phyloP scores from a whole-genome alignment of 2,888 invertebrate species.

The Arrhopalites spinosus region DNA sequence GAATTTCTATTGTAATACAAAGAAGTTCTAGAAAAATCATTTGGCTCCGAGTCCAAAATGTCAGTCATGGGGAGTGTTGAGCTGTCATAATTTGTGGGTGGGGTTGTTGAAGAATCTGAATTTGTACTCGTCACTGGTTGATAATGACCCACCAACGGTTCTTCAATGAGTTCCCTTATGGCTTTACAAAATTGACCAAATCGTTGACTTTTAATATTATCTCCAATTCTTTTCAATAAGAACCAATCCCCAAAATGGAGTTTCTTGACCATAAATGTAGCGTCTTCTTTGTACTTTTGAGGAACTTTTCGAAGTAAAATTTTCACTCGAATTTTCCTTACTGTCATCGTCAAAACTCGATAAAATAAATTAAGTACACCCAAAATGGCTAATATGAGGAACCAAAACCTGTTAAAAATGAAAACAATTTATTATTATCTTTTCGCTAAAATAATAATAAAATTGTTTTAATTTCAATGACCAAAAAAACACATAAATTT shows the following conservation, averaged over 20 bases:
- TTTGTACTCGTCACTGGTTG: not conserved
- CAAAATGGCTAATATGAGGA: conserved; percentile 55
- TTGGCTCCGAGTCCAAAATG: not conserved
- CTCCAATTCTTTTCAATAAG: conserved; percentile 47
- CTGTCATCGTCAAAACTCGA: conserved; percentile 48
- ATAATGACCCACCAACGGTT: not conserved
- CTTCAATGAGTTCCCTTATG: conserved; percentile 35
- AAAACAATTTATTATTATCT: too few relatives aligned
- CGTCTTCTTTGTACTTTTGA: not conserved
- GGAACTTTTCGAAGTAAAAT: conserved; percentile 40
- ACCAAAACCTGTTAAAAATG: conserved; percentile 58
- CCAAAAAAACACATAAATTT: conserved; percentile 56
- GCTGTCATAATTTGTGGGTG: conserved; percentile 41
- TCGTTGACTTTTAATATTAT: conserved; percentile 32
- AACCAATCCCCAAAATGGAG: conserved; percentile 54
- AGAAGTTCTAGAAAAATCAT: not conserved
- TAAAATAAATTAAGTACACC: conserved; percentile 55
- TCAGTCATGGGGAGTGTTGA: conserved; percentile 1
- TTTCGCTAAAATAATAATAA: too few relatives aligned
- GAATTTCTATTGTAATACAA: not conserved
- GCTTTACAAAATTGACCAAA: conserved; percentile 44
- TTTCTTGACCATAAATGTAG: conserved; percentile 30
- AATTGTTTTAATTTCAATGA: too few relatives aligned
- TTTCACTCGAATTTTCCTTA: conserved; percentile 45
- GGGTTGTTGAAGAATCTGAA: conserved; percentile 13